phyloP scores from a whole-genome alignment of 2,797 vertebrate species.

The Zenarchopterus dispar region DNA sequence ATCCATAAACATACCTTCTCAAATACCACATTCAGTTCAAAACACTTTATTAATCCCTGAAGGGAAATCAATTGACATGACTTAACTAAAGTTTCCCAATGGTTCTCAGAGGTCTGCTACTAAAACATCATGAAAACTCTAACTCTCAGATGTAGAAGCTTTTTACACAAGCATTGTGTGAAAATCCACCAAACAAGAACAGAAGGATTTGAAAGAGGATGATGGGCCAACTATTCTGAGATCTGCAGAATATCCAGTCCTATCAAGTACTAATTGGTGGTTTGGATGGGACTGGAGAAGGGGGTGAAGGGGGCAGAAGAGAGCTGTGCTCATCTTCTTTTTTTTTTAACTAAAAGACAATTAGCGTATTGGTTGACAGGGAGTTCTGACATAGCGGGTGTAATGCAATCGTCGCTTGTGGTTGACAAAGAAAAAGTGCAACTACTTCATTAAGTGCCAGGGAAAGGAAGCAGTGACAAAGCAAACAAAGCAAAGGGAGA shows the following conservation, averaged over 20 bases:
- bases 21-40: too few species aligned
- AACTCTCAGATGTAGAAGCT: neutral
- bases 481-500: conserved; percentile 77
- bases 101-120: neutral
- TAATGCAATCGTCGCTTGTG: conserved; percentile 52
- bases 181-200: conserved; percentile 2
- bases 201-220: neutral
- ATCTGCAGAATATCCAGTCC: conserved; percentile 31
- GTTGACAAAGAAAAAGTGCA: conserved; percentile 62
- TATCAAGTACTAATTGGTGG: neutral
- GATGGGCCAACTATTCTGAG: conserved; percentile 1
- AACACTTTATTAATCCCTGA: neutral
- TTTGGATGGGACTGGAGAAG: conserved; percentile 16
- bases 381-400: conserved; percentile 45
- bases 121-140: conserved; percentile 1
- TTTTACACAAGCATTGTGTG: conserved; percentile 3
- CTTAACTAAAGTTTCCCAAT: neutral
- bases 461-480: conserved; percentile 75
- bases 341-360: conserved; percentile 49
- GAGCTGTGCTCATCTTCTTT: conserved; percentile 28
- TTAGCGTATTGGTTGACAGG: conserved; percentile 54
- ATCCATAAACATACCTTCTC: too few species aligned
- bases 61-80: neutral
- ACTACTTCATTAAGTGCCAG: conserved; percentile 80
- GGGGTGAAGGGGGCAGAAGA: conserved; percentile 11